Base-by-base conservation (phyloP, 1,140 invertebrate genomes). In the Brachionus manjavacas region DNA sequence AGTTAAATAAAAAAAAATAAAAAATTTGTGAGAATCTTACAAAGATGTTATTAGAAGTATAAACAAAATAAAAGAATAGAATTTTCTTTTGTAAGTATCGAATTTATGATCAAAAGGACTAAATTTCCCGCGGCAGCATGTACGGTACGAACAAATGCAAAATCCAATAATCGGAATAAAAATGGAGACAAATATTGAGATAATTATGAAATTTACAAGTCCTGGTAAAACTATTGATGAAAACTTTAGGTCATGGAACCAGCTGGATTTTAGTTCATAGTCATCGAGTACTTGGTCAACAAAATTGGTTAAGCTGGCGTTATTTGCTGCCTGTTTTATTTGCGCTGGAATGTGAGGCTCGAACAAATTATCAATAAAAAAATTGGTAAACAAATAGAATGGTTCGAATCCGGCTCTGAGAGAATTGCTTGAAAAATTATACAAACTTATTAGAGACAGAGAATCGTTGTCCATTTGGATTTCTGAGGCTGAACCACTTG, bases 51-150 rank as follows among this genome's bases (percentile, higher is more conserved):
- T 9, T 20, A 81, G 14, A 64, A 81, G 52, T 6, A 81, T 39
- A 35, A 81, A 81, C 12, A 64, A 46, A 60, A 81, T 35, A 60
- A 81, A 28, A 25, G 79, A 52, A 25, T 43, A 60, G 0, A 81
- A 25, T 81, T 81, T 81, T 28, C 79, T 52, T 16, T 81, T 81
- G 39, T 64, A 28, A 6, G 52, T 28, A 28, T 81, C 79, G 12
- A 20, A 28, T 64, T 81, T 81, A 12, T 12, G 49, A 16, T 81
- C 79, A 81, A 81, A 81, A 16, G 79, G 79, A 35, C 41, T 81
- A 23, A 64, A 68, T 68, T 81, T 81, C 4, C n/a, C 28, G 20
- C 41, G 35, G 23, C 79, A 81, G 25, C 79, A 81, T 20, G 23
- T 41, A 16, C 79, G 28, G 60, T 64, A 81, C 35, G 52, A 39